Base-by-base conservation (phyloP, 2,113 vertebrate genomes). In the Salvelinus sp. region DNA sequence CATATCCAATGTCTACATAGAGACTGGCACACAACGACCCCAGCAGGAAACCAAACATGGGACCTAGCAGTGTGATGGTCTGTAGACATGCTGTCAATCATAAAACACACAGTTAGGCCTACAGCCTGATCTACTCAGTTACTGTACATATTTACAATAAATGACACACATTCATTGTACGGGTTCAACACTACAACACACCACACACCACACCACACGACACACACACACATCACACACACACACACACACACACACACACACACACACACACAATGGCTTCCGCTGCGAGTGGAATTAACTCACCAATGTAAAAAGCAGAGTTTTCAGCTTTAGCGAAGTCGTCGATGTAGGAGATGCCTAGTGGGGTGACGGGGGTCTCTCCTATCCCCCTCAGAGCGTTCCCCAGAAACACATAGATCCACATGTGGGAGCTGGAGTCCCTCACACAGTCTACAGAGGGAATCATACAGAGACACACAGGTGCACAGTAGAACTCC, bases 281-380 rank as follows among this genome's bases (percentile, higher is more conserved):
- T 10, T 44, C 38, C 2, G 1, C 7, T 44, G 38, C 7, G 38
- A 44, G 38, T 44, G 9, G 9, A 44, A 12, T 44, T 44, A 10
- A 58, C 71, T 93, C 91, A 97, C 97, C 96, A 6, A 98, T 89
- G 44, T 97, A 97, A 76, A 98, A 89, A 3, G 96, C 93, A 10
- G 95, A 93, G 70, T 96, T 93, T 76, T 97, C 95, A 27, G 94
- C 90, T 86, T 90, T 93, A 10, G 96, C 91, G 78, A 96, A 98
- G 83, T 98, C 97, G 62, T 98, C 97, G 6, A 99, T 87, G 20
- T 97, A 99, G 27, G 97, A 95, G 82, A 99, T 92, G 28, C 97
- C 97, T 68, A 98, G 74, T 0, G 96, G 96, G 1, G 88, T 81
- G 80, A 98, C 85, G 0, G 96, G 97, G 0, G 95, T 95, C 81